Conservation (phyloP, 2,797 vertebrate species). For the Myotis vivesi region DNA sequence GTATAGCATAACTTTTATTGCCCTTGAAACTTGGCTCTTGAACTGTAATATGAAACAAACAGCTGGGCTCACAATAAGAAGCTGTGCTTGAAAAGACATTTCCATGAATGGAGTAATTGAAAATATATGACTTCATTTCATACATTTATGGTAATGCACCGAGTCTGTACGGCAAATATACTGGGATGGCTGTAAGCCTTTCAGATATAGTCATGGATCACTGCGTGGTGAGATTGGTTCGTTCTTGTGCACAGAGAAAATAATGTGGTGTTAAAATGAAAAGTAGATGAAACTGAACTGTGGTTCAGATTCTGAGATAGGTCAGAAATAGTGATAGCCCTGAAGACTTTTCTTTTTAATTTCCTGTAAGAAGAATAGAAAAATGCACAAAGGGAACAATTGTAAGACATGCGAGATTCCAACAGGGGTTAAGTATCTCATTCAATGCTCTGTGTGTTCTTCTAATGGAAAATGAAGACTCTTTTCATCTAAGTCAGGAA, state of each 20-base stretch:
- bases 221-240: constrained; percentile 36
- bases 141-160: constrained; percentile 59
- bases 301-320: constrained; percentile 1
- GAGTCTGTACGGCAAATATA: constrained; percentile 64
- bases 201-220: constrained; percentile 61
- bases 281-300: constrained; percentile 32
- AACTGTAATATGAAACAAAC: constrained; percentile 50
- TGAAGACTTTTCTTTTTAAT: constrained; percentile 34
- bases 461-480: background rate
- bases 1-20: constrained; percentile 36
- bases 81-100: constrained; percentile 71
- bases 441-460: constrained; percentile 16
- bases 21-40: constrained; percentile 61
- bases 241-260: constrained; percentile 47
- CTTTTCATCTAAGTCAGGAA: constrained; percentile 8
- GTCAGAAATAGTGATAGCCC: background rate
- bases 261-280: constrained; percentile 24
- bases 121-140: constrained; percentile 73
- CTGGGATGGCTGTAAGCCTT: constrained; percentile 64
- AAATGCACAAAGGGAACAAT: constrained; percentile 51
- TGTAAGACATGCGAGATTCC: background rate
- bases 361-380: constrained; percentile 46
- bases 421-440: background rate
- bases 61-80: constrained; percentile 63
- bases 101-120: constrained; percentile 77